Percentiles rank a stretch among this genome's conserved stretches.
Evolutionary conservation across 2,888 invertebrate species (phyloP).

Genomic region (Coronaproctus castanopsis): DNA sequence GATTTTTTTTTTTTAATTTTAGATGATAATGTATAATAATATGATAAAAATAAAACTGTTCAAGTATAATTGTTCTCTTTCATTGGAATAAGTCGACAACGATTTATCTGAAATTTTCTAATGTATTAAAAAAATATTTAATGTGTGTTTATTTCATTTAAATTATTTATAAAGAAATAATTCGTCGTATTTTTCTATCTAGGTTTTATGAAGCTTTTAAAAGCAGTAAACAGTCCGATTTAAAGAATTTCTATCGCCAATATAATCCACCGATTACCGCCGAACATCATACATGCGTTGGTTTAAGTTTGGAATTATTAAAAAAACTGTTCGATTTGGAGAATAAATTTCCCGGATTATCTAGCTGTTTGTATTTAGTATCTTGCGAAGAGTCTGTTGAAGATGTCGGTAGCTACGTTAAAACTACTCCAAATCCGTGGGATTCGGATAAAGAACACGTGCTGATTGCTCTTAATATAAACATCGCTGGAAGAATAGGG

Average conservation of each 20-base stretch:
- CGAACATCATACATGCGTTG: slow-evolving; percentile 71
- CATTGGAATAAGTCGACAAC: no score
- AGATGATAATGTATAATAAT: no score
- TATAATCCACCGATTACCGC: slow-evolving; percentile 59
- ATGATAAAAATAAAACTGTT: no score
- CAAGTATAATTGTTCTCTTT: no score
- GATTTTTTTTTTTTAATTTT: no score
- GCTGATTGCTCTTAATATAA: slow-evolving; percentile 51
- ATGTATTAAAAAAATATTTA: no score
- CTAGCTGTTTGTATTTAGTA: slow-evolving; percentile 45
- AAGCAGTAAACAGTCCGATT: slow-evolving; percentile 35
- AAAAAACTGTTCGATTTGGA: slow-evolving; percentile 39
- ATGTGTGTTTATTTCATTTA: no score
- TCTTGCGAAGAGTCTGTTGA: slow-evolving; percentile 64
- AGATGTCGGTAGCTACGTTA: slow-evolving; percentile 9
- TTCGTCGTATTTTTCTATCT: no score
- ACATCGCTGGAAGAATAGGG: slow-evolving; percentile 50
- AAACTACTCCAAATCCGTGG: slow-evolving; percentile 24
- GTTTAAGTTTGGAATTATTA: slow-evolving; percentile 61
- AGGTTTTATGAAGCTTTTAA: slow-evolving; percentile 37
- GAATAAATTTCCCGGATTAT: slow-evolving; percentile 35
- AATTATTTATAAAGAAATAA: no score
- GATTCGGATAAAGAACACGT: slow-evolving; percentile 72
- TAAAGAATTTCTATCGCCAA: slow-evolving; percentile 50
- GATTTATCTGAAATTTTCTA: no score